A percentile compares a stretch with the other conserved stretches of the same genome.
These are phyloP conservation scores for Chirona hameri DNA, from an alignment of 2,888 invertebrate species.

Conservation along the genomic window DNA sequence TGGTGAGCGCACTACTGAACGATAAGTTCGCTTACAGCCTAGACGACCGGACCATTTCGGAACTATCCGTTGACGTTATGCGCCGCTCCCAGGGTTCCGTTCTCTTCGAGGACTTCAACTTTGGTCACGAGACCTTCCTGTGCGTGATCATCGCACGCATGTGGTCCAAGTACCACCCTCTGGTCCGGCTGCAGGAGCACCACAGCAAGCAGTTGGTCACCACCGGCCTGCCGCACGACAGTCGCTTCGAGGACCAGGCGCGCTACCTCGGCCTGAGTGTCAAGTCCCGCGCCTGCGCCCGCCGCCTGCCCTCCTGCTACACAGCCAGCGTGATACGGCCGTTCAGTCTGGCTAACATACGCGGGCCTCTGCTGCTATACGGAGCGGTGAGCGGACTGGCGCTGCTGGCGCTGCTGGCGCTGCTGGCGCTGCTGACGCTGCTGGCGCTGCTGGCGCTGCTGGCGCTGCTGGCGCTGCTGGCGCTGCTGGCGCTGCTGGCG, in stretches of 20 bases:
- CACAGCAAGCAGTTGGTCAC: neutral
- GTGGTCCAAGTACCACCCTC: neutral
- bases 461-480: too few relatives aligned
- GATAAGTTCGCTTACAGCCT: neutral
- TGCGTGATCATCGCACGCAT: neutral
- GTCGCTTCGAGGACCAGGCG: neutral
- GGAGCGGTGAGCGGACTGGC: neutral
- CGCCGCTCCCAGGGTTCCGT: neutral
- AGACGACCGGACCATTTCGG: neutral
- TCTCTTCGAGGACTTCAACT: neutral
- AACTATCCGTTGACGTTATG: neutral
- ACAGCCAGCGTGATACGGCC: neutral
- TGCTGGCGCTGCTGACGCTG: neutral
- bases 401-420: neutral
- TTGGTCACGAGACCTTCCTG: neutral
- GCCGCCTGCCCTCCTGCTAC: neutral
- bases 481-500: too few relatives aligned
- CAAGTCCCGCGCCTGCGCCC: neutral
- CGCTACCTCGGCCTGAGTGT: neutral
- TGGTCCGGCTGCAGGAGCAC: neutral
- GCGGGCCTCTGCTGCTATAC: neutral
- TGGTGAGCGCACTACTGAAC: neutral
- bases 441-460: too few relatives aligned
- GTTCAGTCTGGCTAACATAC: neutral
- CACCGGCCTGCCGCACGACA: neutral